phyloP scores from a whole-genome alignment of 2,888 invertebrate genomes.

The Euphydryas editha region DNA sequence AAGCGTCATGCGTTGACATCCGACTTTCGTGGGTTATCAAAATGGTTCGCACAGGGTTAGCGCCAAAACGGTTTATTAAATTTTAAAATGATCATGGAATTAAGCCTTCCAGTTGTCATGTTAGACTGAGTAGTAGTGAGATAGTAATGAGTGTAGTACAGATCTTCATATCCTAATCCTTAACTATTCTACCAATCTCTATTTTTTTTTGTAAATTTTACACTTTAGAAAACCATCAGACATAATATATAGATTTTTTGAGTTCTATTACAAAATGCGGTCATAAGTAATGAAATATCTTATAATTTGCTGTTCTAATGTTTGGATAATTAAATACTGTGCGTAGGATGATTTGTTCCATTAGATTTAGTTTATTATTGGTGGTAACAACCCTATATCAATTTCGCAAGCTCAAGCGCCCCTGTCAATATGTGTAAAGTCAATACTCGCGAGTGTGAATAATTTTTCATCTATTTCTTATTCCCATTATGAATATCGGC shows the following conservation, averaged over 20 bases:
- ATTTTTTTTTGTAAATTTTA: no score
- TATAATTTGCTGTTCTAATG: neutral
- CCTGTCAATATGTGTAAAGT: conserved; percentile 69
- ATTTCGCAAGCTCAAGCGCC: conserved; percentile 67
- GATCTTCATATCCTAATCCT: no score
- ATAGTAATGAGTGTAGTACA: no score
- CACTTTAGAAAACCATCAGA: no score
- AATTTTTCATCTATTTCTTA: conserved; percentile 77
- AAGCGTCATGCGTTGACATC: conserved; percentile 78
- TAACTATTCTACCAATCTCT: no score
- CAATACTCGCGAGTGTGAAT: conserved; percentile 75
- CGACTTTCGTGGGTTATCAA: conserved; percentile 66
- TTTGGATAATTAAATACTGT: neutral
- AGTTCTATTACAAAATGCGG: no score
- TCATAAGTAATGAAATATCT: conserved; percentile 1
- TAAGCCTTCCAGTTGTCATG: no score
- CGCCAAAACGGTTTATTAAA: neutral
- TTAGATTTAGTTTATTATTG: conserved; percentile 4
- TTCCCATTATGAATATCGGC: conserved; percentile 62
- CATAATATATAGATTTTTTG: no score
- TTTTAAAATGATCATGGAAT: neutral
- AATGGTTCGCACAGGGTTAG: conserved; percentile 40
- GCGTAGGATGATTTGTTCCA: neutral
- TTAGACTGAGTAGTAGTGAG: no score
- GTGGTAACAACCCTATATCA: conserved; percentile 56